Evolutionary conservation across 2,113 vertebrate genomes (phyloP).

Genomic region (Clupea harengus): DNA sequence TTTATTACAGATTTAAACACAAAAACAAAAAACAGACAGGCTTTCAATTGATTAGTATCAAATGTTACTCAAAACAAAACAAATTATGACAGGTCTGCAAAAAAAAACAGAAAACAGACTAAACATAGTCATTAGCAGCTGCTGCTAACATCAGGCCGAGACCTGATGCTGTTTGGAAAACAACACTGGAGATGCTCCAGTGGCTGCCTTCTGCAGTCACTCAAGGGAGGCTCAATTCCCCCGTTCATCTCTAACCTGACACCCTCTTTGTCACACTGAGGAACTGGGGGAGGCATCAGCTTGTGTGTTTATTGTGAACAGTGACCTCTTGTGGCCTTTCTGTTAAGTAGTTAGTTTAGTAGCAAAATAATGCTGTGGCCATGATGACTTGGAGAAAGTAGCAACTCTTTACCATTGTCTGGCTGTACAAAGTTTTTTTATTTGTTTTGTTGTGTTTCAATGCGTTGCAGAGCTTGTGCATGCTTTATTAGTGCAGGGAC

Average conservation of each 20-base stretch:
- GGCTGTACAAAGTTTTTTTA: no score
- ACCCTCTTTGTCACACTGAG: neutral
- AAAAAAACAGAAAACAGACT: neutral
- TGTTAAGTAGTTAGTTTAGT: neutral
- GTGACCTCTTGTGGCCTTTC: slow-evolving; percentile 10
- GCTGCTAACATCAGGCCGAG: neutral
- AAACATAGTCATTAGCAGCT: neutral
- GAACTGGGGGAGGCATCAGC: neutral
- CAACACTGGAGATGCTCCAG: neutral
- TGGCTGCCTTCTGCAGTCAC: neutral
- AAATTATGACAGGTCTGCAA: no score
- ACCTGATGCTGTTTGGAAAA: neutral
- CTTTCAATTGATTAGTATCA: no score
- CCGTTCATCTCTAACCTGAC: neutral
- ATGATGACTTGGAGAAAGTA: no score
- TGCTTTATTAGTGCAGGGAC: neutral
- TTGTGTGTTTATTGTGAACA: neutral
- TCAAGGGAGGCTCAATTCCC: neutral
- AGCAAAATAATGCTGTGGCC: no score
- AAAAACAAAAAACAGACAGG: neutral
- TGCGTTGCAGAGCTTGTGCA: neutral
- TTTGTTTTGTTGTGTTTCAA: no score
- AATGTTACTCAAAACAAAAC: no score
- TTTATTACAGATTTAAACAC: neutral
- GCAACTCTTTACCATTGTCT: no score